Evolutionary conservation across 2,113 vertebrate genomes (phyloP).

Genomic region (Brevimyrus niger): DNA sequence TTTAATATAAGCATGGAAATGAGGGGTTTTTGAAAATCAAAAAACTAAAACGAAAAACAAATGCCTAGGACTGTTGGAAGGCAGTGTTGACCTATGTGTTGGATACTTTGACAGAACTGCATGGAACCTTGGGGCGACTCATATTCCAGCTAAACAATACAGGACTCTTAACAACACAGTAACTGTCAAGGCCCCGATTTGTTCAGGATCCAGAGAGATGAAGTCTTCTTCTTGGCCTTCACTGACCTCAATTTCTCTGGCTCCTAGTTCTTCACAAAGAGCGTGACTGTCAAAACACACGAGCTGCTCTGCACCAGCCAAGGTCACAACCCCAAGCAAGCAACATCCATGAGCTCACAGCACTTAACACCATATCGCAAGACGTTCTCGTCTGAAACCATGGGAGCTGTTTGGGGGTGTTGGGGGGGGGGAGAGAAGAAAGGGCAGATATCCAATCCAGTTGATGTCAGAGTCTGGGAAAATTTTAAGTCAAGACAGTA

Average conservation of each 20-base stretch:
- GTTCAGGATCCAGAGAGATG: neutral
- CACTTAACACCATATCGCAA: neutral
- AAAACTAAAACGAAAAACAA: neutral
- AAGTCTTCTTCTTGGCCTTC: constrained; percentile 1
- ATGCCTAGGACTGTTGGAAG: constrained; percentile 18
- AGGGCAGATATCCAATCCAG: neutral
- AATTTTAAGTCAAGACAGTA: neutral
- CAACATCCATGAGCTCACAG: constrained; percentile 14
- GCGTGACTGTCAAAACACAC: constrained; percentile 33
- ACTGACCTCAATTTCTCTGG: constrained; percentile 16
- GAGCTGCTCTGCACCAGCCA: neutral
- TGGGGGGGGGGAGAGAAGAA: no score
- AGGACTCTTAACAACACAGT: neutral
- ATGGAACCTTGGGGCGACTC: constrained; percentile 28
- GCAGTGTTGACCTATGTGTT: neutral
- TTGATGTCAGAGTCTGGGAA: neutral
- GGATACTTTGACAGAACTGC: constrained; percentile 37
- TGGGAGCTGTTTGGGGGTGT: neutral
- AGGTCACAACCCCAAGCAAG: constrained; percentile 8
- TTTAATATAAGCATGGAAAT: neutral
- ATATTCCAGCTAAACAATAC: constrained; percentile 24
- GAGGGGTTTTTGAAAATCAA: neutral
- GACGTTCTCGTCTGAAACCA: neutral
- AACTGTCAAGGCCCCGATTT: neutral
- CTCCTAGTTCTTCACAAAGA: constrained; percentile 14